Evolutionary conservation across 37 sponge, comb jelly and placozoan species (phyloP), one percentile per base, ranked within the genome.

Genomic region (Ephydatia muelleri): DNA sequence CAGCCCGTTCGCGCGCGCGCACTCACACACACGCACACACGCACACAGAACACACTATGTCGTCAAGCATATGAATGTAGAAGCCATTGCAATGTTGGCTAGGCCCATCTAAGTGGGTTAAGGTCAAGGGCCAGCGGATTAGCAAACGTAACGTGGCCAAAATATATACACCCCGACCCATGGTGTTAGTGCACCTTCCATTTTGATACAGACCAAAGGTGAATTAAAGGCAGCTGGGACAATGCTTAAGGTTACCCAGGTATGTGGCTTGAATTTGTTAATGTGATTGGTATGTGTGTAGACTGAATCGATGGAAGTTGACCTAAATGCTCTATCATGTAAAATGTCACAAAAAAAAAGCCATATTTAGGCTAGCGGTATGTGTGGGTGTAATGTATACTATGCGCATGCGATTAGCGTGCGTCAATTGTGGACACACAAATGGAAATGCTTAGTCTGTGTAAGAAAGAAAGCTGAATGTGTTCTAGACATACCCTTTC

Each of bases 11-110:
- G n/a, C n/a, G n/a, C n/a, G n/a, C n/a, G n/a, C n/a, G n/a, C 79
- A n/a, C 79, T 49, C 65, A 40, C 77, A 37, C 77, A 77, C 77
- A 37, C 77, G 23, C 77, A 77, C 77, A 77, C 77, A 77, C 77
- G 43, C 77, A 77, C 77, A 77, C 77, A 77, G 43, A n/a, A n/a
- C n/a, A n/a, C n/a, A n/a, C n/a, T n/a, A n/a, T n/a, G n/a, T n/a
- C n/a, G n/a, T n/a, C n/a, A n/a, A n/a, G n/a, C n/a, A 43, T 9
- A 43, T 43, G 43, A 57, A 57, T 57, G 12, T 57, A 57, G 57
- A 57, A 57, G 57, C 57, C 57, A 57, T 57, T 19, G 57, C 57
- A 57, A 57, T 57, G 57, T 57, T 57, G 57, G 57, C 57, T 9
- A 43, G 57, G 57, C 57, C 16, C 16, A 14, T 11, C n/a, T 21